Base-by-base conservation (phyloP, 2,797 vertebrate genomes). In the Hippocampus kuda region DNA sequence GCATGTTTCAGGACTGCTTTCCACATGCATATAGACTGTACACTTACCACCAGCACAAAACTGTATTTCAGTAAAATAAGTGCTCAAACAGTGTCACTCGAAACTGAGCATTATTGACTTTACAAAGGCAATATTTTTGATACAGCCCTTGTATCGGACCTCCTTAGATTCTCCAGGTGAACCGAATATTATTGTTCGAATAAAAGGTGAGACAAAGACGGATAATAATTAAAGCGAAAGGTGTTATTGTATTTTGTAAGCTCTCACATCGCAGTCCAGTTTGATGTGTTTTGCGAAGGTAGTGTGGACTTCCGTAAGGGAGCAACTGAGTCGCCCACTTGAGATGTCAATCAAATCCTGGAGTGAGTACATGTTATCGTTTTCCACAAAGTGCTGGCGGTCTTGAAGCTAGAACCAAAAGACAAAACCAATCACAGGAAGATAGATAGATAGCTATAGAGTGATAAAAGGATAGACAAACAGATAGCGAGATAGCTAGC, bases 241-340 rank as follows among this genome's bases (percentile, higher is more conserved):
- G 49, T 67, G 65, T 57, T 71, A 20, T 20, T 51, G 53, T 62
- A 30, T 26, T 46, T 12, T 22, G 12, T 65, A 27, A 62, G 60
- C 2, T 7, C 91, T 88, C 78, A 96, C 95, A 92, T 98, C 96
- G 1, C 97, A 99, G 89, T 99, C 97, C 81, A 98, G 90, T 84
- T 99, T 98, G 84, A 98, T 99, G 90, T 99, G 97, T 86, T 99
- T 99, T 73, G 97, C 96, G 2, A 98, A 98, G 49, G 93, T 95
- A 0, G 95, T 98, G 89, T 99, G 95, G 81, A 94, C 94, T 88
- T 98, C 97, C 0, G 97, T 95, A 66, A 98, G 93, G 0, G 96
- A 97, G 74, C 93, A 94, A 85, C 95, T 87, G 13, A 99, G 93
- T 72, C 92, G 92, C 15, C 95, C 96, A 0, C 90, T 91, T 71